A percentile compares a stretch with the other conserved stretches of the same genome.
phyloP scores from a whole-genome alignment of 2,113 vertebrate species.

The Sander vitreus region DNA sequence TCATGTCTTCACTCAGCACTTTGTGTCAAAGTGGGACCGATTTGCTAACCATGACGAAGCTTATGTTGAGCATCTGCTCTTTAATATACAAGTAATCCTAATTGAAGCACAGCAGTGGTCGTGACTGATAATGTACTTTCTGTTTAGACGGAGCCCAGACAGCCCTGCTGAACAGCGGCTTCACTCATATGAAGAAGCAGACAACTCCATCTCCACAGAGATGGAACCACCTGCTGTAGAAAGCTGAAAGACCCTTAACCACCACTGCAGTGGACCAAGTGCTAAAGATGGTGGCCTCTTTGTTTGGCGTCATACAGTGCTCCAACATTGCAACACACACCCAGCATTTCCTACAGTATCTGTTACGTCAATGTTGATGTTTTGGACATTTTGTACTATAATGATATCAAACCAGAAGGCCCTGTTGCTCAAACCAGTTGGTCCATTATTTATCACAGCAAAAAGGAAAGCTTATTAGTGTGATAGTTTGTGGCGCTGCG shows the following conservation, averaged over 20 bases:
- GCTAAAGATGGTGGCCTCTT: constrained; percentile 70
- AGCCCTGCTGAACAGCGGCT: constrained; percentile 73
- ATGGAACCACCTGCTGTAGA: constrained; percentile 68
- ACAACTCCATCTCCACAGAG: constrained; percentile 69
- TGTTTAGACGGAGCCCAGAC: constrained; percentile 71
- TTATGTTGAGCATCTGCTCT: background rate
- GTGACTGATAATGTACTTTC: background rate
- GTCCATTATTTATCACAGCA: constrained; percentile 59
- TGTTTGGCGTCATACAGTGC: constrained; percentile 49
- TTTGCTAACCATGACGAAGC: background rate
- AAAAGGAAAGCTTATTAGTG: constrained; percentile 60
- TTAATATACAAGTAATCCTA: background rate
- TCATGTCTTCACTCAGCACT: background rate
- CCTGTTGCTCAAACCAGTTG: constrained; percentile 28
- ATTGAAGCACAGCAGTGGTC: background rate
- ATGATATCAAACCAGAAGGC: constrained; percentile 58
- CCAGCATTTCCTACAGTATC: constrained; percentile 54
- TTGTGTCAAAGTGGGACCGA: no score
- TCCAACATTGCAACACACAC: constrained; percentile 39
- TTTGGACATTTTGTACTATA: constrained; percentile 71
- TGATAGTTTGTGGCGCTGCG: constrained; percentile 57
- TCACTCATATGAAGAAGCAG: constrained; percentile 66
- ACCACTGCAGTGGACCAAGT: constrained; percentile 71
- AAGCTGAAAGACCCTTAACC: constrained; percentile 75
- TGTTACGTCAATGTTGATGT: constrained; percentile 59